A percentile compares a stretch with the other conserved stretches of the same genome.
These are phyloP conservation scores for Neodiprion virginianus DNA, from an alignment of 1,140 invertebrate species.

Conservation along the genomic window DNA sequence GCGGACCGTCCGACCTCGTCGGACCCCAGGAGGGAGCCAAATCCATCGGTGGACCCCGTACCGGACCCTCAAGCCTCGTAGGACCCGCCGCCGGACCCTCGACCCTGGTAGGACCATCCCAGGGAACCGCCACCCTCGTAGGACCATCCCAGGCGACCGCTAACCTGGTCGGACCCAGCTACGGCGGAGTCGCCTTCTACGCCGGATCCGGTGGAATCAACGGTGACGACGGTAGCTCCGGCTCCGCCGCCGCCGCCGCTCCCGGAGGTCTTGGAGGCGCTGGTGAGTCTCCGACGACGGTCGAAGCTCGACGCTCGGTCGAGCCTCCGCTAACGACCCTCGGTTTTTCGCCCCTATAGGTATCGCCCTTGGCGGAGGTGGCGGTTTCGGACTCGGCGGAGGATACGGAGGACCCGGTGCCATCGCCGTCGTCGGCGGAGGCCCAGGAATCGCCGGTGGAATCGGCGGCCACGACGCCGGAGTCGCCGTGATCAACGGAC, in stretches of 20 bases:
- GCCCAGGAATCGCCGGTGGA: conserved; percentile 53
- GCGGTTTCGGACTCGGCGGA: conserved; percentile 25
- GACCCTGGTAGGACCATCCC: conserved; percentile 57
- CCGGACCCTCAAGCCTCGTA: conserved; percentile 57
- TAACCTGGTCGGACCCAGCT: conserved; percentile 60
- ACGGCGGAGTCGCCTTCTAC: conserved; percentile 57
- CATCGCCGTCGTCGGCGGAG: conserved; percentile 59
- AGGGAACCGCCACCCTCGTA: conserved; percentile 57
- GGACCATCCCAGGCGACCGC: conserved; percentile 57
- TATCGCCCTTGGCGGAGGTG: conserved; percentile 18
- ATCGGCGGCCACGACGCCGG: conserved; percentile 60
- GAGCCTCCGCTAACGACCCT: not conserved
- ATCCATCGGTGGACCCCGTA: conserved; percentile 58
- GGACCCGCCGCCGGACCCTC: conserved; percentile 59
- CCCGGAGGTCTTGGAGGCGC: conserved; percentile 48
- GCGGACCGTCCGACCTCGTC: conserved; percentile 57
- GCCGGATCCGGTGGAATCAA: conserved; percentile 60
- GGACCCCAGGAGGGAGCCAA: conserved; percentile 61
- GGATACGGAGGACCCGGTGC: conserved; percentile 44
- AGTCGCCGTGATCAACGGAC: conserved; percentile 62
- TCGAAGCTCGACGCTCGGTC: too few species aligned
- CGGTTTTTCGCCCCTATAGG: not conserved
- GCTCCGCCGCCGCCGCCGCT: conserved; percentile 57
- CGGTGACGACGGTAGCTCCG: conserved; percentile 61
- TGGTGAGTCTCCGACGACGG: conserved; percentile 17